phyloP scores from a whole-genome alignment of 2,113 vertebrate species.

The Eretmochelys imbricata region DNA sequence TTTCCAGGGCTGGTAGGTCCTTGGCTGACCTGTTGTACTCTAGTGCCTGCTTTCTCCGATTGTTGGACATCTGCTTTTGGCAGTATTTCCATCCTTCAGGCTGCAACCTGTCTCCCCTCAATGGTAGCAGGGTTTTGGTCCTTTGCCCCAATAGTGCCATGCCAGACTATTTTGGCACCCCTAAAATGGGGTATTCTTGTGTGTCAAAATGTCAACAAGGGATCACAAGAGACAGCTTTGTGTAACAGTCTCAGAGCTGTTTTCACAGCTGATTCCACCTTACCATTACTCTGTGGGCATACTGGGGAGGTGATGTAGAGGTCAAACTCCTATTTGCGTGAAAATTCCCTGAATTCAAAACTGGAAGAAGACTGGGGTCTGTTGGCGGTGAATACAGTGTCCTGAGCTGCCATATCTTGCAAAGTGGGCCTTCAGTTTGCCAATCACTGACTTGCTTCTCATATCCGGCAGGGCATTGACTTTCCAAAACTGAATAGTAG shows the following conservation, averaged over 20 bases:
- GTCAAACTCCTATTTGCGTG: not conserved
- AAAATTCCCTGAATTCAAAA: not conserved
- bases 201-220: not conserved
- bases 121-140: not conserved
- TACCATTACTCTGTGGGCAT: not conserved
- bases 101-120: not conserved
- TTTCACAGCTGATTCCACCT: not conserved
- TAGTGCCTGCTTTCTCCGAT: not conserved
- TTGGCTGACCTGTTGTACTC: not conserved
- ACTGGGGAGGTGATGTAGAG: not conserved
- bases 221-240: not conserved
- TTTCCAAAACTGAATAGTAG: not conserved
- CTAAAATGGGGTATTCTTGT: not conserved
- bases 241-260: not conserved
- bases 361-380: not conserved
- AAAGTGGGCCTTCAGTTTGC: not conserved
- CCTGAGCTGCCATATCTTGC: not conserved
- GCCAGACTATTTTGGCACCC: not conserved
- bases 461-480: not conserved
- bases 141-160: not conserved
- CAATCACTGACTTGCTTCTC: not conserved
- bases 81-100: not conserved
- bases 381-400: not conserved
- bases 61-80: not conserved
- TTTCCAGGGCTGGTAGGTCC: not conserved